Evolutionary conservation across 1,140 invertebrate genomes (phyloP).

Genomic region (Phocides pigmalion): DNA sequence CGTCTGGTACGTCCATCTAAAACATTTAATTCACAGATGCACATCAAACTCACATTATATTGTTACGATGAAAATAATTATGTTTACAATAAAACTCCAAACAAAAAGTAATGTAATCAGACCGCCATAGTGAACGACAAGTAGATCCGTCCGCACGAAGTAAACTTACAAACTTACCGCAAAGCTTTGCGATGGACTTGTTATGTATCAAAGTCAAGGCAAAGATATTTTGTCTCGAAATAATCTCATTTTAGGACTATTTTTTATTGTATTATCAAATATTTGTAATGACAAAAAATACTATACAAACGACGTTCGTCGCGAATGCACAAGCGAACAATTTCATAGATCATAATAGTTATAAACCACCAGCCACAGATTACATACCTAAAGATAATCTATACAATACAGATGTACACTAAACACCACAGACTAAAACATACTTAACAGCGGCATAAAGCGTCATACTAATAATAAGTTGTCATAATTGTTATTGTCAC

Average conservation of each 20-base stretch:
- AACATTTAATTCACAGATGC: conserved; percentile 39
- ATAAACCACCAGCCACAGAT: too few relatives aligned
- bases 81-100: conserved; percentile 50
- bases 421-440: background rate
- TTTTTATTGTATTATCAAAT: conserved; percentile 19
- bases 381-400: conserved; percentile 5
- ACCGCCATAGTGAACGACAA: conserved; percentile 82
- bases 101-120: conserved; percentile 65
- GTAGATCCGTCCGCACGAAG: conserved; percentile 53
- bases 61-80: conserved; percentile 46
- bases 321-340: conserved; percentile 32
- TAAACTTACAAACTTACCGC: conserved; percentile 73
- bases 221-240: conserved; percentile 36
- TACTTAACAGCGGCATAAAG: too few relatives aligned
- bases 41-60: conserved; percentile 30
- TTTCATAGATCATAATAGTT: too few relatives aligned
- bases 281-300: conserved; percentile 19
- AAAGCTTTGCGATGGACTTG: conserved; percentile 71
- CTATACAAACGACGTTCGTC: conserved; percentile 29
- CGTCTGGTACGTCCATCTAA: conserved; percentile 79
- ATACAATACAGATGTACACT: background rate
- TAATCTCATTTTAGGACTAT: conserved; percentile 50
- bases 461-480: too few relatives aligned
- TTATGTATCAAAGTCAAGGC: conserved; percentile 56
- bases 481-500: too few relatives aligned